These are phyloP conservation scores for Glyphotaelius pellucidus DNA, from an alignment of 2,888 invertebrate species.

Conservation along the genomic window DNA sequence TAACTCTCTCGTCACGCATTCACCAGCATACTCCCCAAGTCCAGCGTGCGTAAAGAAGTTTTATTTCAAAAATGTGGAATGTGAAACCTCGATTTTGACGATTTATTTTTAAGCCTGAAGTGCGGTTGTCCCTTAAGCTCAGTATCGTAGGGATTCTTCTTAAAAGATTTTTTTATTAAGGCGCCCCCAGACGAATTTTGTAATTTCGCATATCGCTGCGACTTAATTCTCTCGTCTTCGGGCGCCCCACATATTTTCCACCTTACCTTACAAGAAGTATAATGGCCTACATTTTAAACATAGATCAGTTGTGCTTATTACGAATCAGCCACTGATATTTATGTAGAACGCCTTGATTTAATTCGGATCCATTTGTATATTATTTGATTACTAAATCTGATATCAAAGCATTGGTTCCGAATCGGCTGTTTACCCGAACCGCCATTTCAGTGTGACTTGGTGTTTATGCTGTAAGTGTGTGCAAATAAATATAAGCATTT, in stretches of 20 bases:
- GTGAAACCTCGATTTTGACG: no score
- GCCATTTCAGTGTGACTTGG: constrained; percentile 2
- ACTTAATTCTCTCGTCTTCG: no score
- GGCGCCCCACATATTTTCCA: not conserved
- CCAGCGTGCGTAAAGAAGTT: no score
- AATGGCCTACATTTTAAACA: not conserved
- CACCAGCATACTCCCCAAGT: no score
- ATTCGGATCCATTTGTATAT: not conserved
- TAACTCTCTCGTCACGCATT: no score
- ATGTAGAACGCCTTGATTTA: not conserved
- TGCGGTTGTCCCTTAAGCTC: no score
- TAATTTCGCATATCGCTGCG: no score
- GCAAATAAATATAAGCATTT: not conserved
- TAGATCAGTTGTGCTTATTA: not conserved
- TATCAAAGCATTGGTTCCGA: not conserved
- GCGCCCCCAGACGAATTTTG: no score
- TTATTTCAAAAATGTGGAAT: no score
- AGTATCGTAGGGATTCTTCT: no score
- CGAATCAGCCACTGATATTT: not conserved
- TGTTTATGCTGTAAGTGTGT: not conserved
- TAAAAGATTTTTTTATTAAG: no score
- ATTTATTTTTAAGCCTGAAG: no score
- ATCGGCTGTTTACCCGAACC: not conserved
- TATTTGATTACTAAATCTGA: constrained; percentile 6
- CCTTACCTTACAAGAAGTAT: not conserved